Conservation (phyloP, 2,113 vertebrate species). For the Acrocephalus arundinaceus region DNA sequence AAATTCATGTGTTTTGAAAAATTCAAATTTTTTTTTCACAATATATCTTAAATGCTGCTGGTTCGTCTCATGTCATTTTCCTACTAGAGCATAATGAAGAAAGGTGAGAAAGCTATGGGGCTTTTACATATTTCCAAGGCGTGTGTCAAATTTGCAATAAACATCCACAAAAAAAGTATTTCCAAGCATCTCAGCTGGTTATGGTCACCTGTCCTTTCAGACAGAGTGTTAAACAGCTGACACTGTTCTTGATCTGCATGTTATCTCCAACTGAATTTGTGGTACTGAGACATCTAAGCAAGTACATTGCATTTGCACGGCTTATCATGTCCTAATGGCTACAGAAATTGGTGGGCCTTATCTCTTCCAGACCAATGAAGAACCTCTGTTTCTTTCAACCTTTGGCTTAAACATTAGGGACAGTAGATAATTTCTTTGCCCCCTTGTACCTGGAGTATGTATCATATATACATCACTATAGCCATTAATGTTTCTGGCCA, state of each 20-base stretch:
- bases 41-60: background rate
- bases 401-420: background rate
- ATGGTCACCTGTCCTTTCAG: background rate
- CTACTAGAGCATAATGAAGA: background rate
- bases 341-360: background rate
- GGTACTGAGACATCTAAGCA: background rate
- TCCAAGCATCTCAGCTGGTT: background rate
- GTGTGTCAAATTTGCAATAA: background rate
- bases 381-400: background rate
- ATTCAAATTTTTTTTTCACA: background rate
- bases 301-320: rapidly evolving
- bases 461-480: background rate
- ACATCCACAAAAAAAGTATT: background rate
- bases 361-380: background rate
- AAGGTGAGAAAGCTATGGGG: background rate
- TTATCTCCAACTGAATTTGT: background rate
- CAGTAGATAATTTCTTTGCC: background rate
- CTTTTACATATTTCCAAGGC: background rate
- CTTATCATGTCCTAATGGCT: background rate
- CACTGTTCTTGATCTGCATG: background rate
- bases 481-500: background rate
- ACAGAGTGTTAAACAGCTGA: background rate
- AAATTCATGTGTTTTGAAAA: background rate
- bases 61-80: background rate
- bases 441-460: background rate